phyloP scores from a whole-genome alignment of 2,888 invertebrate genomes.

The Bellardia bayeri region DNA sequence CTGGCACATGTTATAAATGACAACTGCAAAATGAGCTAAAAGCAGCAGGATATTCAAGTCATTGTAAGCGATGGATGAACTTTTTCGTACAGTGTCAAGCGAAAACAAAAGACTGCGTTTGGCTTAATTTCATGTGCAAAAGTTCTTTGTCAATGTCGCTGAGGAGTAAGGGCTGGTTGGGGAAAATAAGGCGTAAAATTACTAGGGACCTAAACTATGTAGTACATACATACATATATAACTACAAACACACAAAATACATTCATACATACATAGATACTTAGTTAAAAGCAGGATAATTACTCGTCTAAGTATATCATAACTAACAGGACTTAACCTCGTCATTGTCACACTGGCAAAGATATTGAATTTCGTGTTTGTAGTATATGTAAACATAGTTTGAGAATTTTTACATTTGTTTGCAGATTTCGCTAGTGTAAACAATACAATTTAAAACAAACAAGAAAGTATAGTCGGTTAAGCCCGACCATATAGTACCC shows the following conservation, averaged over 20 bases:
- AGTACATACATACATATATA: background rate
- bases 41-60: constrained; percentile 58
- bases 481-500: too few relatives aligned
- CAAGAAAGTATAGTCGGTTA: too few relatives aligned
- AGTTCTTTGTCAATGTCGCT: constrained; percentile 64
- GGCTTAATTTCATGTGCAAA: constrained; percentile 50
- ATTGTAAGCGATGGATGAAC: constrained; percentile 60
- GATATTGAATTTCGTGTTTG: background rate
- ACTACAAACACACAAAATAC: background rate
- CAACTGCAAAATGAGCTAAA: constrained; percentile 64
- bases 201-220: constrained; percentile 32
- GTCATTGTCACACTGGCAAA: background rate
- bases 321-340: constrained; percentile 10
- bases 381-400: too few relatives aligned
- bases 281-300: constrained; percentile 38
- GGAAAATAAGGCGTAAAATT: constrained; percentile 50
- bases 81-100: constrained; percentile 52
- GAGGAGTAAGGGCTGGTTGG: constrained; percentile 4
- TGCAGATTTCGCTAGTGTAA: background rate
- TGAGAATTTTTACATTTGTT: background rate
- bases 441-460: background rate
- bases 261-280: constrained; percentile 10
- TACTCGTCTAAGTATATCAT: constrained; percentile 30
- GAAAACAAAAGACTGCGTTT: constrained; percentile 58
- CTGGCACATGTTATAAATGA: constrained; percentile 67